Conservation (phyloP, 2,888 invertebrate species). For the Drosophila differens region DNA sequence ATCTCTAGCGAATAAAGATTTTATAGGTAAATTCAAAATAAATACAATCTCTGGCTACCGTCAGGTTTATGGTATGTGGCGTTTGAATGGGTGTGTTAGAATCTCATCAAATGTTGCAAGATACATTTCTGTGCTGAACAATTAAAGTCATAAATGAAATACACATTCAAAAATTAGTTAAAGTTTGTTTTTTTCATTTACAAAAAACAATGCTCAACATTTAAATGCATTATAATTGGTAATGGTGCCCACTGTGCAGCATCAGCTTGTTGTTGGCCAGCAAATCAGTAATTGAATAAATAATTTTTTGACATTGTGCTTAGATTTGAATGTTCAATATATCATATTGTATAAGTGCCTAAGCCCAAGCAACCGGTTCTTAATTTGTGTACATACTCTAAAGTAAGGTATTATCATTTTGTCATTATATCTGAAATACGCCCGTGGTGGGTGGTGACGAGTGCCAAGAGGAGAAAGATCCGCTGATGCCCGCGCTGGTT, state of each 20-base stretch:
- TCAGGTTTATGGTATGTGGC: neutral
- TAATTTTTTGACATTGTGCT: slow-evolving; percentile 25
- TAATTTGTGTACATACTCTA: slow-evolving; percentile 16
- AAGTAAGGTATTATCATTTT: neutral
- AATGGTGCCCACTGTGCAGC: slow-evolving; percentile 18
- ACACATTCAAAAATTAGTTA: neutral
- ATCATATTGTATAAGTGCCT: slow-evolving; percentile 24
- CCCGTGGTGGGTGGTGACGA: neutral
- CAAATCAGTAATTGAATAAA: slow-evolving; percentile 35
- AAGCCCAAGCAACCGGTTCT: slow-evolving; percentile 55
- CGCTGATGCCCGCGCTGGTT: neutral
- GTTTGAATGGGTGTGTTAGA: neutral
- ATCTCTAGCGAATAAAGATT: neutral
- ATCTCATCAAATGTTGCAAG: neutral
- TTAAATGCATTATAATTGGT: neutral
- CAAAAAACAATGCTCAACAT: neutral
- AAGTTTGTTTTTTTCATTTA: neutral
- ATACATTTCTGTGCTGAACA: neutral
- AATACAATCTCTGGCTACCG: neutral
- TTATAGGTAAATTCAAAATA: neutral
- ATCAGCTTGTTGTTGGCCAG: slow-evolving; percentile 19
- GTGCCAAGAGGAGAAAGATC: neutral
- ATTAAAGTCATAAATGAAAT: neutral
- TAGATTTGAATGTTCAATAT: slow-evolving; percentile 22
- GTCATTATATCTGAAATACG: neutral